phyloP scores from a whole-genome alignment of 35 echinoderm and acorn worm species.

The Heliocidaris erythrogramma region DNA sequence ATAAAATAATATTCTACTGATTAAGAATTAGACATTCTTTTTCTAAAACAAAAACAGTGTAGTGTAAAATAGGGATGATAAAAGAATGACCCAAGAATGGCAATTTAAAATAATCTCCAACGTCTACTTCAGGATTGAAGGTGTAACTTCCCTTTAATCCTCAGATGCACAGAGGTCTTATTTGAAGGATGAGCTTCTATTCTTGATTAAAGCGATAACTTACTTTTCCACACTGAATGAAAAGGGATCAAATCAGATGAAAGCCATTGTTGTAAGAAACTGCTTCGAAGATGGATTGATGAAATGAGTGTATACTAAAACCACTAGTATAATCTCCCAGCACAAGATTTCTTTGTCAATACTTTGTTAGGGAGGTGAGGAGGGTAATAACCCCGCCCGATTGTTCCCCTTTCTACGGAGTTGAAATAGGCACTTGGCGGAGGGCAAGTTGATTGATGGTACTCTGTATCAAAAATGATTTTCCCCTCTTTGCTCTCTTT shows the following conservation, averaged over 20 bases:
- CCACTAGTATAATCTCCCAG: slow-evolving; percentile 21
- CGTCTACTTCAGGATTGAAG: too few relatives aligned
- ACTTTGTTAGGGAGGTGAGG: neutral
- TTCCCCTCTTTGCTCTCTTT: neutral
- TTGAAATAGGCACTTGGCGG: neutral
- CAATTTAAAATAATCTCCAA: too few relatives aligned
- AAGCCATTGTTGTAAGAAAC: neutral
- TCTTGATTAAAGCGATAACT: slow-evolving; percentile 3
- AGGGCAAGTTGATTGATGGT: slow-evolving; percentile 4
- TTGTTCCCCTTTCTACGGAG: slow-evolving; percentile 6
- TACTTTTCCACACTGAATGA: neutral
- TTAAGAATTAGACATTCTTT: too few relatives aligned
- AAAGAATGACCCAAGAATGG: too few relatives aligned
- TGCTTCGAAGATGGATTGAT: neutral
- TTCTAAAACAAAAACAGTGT: too few relatives aligned
- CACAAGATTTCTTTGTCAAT: slow-evolving; percentile 4
- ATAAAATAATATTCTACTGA: too few relatives aligned
- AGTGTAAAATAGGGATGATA: too few relatives aligned
- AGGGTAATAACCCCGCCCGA: slow-evolving; percentile 27
- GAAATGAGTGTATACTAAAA: neutral
- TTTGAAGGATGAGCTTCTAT: neutral
- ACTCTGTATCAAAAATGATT: slow-evolving; percentile 18
- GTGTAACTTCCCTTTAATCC: neutral
- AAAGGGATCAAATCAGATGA: neutral
- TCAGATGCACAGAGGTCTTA: neutral